phyloP scores from a whole-genome alignment of 2,888 invertebrate species.

The Serripes groenlandicus region DNA sequence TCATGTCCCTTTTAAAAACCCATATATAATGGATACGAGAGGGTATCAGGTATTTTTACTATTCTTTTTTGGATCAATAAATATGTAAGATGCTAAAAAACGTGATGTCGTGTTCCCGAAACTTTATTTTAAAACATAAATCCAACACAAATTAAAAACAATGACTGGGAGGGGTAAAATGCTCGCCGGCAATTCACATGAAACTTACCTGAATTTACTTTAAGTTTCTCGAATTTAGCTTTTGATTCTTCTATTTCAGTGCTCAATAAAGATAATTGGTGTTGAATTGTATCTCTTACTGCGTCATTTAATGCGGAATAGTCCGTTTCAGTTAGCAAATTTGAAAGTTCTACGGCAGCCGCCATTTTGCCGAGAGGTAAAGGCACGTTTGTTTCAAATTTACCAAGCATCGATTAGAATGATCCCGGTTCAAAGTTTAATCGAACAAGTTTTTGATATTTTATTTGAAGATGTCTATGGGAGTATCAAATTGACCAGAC shows the following conservation, averaged over 20 bases:
- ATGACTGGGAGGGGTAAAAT: background rate
- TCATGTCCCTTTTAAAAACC: too few relatives aligned
- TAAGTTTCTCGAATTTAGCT: conserved; percentile 76
- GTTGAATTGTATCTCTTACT: conserved; percentile 71
- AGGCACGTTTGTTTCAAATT: background rate
- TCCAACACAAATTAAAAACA: background rate
- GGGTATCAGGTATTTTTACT: too few relatives aligned
- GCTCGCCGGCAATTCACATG: background rate
- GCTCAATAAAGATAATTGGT: conserved; percentile 52
- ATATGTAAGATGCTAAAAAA: too few relatives aligned
- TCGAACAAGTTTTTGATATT: background rate
- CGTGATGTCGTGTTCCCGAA: too few relatives aligned
- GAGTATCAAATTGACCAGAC: too few relatives aligned
- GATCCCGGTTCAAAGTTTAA: background rate
- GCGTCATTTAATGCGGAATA: conserved; percentile 62
- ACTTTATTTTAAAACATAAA: too few relatives aligned
- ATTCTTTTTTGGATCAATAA: too few relatives aligned
- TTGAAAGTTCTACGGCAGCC: conserved; percentile 72
- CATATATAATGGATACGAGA: too few relatives aligned
- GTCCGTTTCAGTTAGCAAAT: conserved; percentile 68
- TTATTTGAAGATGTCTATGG: too few relatives aligned
- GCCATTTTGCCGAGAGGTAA: conserved; percentile 66
- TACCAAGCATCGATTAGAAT: background rate
- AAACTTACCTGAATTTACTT: conserved; percentile 80
- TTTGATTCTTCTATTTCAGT: conserved; percentile 70